Evolutionary conservation across 2,888 invertebrate species (phyloP).

Genomic region (Himalopsyche kuldschensis): DNA sequence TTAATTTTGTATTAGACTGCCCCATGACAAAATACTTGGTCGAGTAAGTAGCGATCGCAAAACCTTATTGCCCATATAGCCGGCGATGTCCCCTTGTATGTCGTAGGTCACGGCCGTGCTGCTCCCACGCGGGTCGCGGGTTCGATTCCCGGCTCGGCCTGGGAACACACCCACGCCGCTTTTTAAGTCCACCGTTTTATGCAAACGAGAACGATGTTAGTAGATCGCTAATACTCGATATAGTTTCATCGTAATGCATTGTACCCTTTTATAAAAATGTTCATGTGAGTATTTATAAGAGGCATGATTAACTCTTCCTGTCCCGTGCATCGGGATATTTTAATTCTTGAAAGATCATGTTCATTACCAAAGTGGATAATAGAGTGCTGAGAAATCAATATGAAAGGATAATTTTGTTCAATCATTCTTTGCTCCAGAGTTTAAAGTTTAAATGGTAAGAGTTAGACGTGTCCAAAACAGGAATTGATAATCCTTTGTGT

Average conservation of each 20-base stretch:
- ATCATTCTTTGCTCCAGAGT: too few relatives aligned
- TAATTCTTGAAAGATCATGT: too few relatives aligned
- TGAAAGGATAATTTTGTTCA: too few relatives aligned
- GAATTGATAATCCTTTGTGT: too few relatives aligned
- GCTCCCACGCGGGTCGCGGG: not conserved
- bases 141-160: not conserved
- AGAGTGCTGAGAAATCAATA: too few relatives aligned
- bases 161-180: constrained; percentile 4
- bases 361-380: too few relatives aligned
- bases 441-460: too few relatives aligned
- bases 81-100: not conserved
- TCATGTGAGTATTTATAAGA: not conserved
- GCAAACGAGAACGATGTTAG: not conserved
- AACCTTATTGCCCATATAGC: not conserved
- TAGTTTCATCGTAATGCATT: not conserved
- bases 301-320: not conserved
- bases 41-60: not conserved
- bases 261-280: not conserved
- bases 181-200: not conserved
- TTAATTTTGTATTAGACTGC: too few relatives aligned
- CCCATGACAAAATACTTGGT: too few relatives aligned
- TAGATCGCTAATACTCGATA: not conserved
- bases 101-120: not conserved
- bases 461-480: too few relatives aligned
- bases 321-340: too few relatives aligned